Evolutionary conservation across 2,113 vertebrate species (phyloP), one percentile per base, ranked within the genome.

Genomic region (Eurystomus gularis): DNA sequence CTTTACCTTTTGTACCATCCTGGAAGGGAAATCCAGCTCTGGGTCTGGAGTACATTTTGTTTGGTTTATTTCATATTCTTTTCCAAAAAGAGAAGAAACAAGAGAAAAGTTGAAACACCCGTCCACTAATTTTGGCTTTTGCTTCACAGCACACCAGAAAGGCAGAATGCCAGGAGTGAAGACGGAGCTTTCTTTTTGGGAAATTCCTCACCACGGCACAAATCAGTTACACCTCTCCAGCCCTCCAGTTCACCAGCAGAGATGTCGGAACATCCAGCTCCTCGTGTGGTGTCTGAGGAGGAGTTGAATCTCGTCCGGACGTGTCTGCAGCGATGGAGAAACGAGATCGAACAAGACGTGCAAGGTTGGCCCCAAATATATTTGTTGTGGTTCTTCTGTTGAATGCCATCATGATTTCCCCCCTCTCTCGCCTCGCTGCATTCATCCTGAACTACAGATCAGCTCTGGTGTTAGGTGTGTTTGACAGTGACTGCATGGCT

Each of bases 281-380:
- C 99, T 13, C 98, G 82, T 28, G 92, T 96, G 31, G 95, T 98
- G 73, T 98, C 98, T 0, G 97, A 98, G 12, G 98, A 99, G 13
- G 99, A 99, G 97, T 98, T 99, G 61, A 97, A 64, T 84, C 98
- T 98, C 8, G 98, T 99, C 11, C 98, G 97, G 89, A 97, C 93
- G 5, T 99, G 99, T 95, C 98, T 99, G 37, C 99, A 99, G 95
- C 98, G 99, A 12, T 99, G 99, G 99, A 99, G 98, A 89, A 96
- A 96, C 0, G 99, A 99, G 95, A 99, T 99, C 3, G 98, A 99
- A 37, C 99, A 98, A 33, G 99, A 99, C 12, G 97, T 99, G 55
- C 98, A 97, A 94, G 99, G 99, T 99, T 82, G 33, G 76, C 28
- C 31, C 51, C 51, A 11, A 9, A 29, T 4, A 4, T 3, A 2